phyloP scores from a whole-genome alignment of 2,888 invertebrate genomes.

The Ferrisia virgata region DNA sequence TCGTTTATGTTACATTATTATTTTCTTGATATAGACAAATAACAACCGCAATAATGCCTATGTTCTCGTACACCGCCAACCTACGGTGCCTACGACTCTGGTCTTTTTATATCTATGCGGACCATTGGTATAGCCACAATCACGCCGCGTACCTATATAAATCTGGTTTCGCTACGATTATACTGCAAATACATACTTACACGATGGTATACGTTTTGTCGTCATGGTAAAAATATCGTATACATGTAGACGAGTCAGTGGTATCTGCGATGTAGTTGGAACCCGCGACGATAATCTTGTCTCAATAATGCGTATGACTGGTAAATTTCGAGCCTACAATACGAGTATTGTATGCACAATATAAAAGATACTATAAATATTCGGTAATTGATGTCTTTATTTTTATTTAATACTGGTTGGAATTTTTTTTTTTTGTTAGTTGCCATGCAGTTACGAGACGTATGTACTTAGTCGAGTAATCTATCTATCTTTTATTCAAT shows the following conservation, averaged over 20 bases:
- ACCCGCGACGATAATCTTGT: not conserved
- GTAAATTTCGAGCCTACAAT: not conserved
- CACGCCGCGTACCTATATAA: not conserved
- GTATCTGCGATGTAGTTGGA: no score
- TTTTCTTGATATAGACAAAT: constrained; percentile 2
- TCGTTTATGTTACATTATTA: constrained; percentile 12
- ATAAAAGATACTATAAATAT: not conserved
- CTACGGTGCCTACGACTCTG: not conserved
- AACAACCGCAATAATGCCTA: not conserved
- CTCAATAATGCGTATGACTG: not conserved
- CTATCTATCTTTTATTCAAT: no score
- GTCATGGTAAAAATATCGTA: not conserved
- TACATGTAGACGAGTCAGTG: no score
- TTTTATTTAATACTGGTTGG: not conserved
- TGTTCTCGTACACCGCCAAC: not conserved
- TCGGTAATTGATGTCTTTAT: not conserved
- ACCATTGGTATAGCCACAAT: no score
- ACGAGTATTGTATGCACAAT: not conserved
- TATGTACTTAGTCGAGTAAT: no score
- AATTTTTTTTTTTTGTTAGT: not conserved
- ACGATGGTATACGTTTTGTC: no score
- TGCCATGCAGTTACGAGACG: no score
- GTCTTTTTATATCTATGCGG: not conserved
- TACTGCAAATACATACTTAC: no score
- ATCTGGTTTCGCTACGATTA: not conserved